These are phyloP conservation scores for Polyommatus icarus DNA, from an alignment of 2,888 invertebrate species.

Conservation along the genomic window DNA sequence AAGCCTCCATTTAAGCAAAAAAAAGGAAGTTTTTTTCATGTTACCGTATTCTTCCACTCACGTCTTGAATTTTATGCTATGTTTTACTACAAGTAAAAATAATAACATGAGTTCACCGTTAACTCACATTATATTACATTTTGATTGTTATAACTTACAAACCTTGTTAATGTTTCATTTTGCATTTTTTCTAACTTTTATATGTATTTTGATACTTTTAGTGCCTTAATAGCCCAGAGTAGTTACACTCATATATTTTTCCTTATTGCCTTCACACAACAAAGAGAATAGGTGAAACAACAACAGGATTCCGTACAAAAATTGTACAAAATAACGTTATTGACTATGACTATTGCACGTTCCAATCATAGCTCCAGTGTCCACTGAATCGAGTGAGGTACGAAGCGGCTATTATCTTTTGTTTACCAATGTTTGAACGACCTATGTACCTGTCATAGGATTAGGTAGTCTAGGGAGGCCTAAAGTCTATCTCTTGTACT, in stretches of 20 bases:
- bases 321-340: neutral
- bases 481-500: too few species aligned
- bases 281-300: neutral
- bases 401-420: neutral
- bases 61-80: too few species aligned
- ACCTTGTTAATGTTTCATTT: too few species aligned
- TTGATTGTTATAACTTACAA: too few species aligned
- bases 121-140: too few species aligned
- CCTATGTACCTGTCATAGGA: neutral
- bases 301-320: neutral
- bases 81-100: too few species aligned
- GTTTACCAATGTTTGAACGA: neutral
- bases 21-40: too few species aligned
- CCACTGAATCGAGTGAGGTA: neutral
- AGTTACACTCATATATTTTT: neutral
- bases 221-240: neutral
- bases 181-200: neutral
- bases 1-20: too few species aligned
- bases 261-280: neutral
- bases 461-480: neutral
- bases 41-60: too few species aligned
- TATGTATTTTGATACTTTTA: neutral
- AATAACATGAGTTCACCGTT: too few species aligned
- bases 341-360: constrained; percentile 9
- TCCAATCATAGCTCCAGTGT: constrained; percentile 10